Evolutionary conservation across 2,113 vertebrate genomes (phyloP), one percentile per base, ranked within the genome.

Genomic region (Gracilinanus agilis): DNA sequence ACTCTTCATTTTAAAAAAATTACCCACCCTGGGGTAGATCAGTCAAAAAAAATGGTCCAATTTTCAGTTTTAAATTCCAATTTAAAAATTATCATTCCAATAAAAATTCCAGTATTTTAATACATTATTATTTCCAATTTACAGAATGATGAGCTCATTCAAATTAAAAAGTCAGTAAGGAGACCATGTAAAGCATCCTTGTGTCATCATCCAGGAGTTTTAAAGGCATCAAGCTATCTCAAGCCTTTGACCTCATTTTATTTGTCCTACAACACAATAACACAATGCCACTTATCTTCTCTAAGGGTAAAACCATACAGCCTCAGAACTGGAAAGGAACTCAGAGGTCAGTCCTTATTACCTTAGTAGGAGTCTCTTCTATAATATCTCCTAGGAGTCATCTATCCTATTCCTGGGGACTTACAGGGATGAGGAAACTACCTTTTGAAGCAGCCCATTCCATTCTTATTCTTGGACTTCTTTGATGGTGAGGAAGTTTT

Each of bases 211-310:
- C 3, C 29, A 67, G 61, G 61, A 44, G 23, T 53, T 34, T 90
- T 44, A 2, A 0, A 24, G 44, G 4, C 40, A 0, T 29, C 13
- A 1, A 12, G 83, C 3, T 16, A 23, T 53, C 29, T 61, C n/a
- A 44, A 13, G 24, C 7, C 44, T 89, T 54, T 61, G 54, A 16
- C 34, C 90, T 53, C 94, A 58, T 12, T 27, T 90, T 34, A 53
- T 92, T 23, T 55, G 49, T 21, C 56, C n/a, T 24, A 9, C 24
- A 24, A 53, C n/a, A 9, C 1, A 8, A n/a, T n/a, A 24, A 53
- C n/a, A 9, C 1, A 8, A n/a, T n/a, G 9, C 6, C 13, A 24
- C 53, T 90, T 29, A 0, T 44, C 24, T 3, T 5, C 34, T 56
- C 29, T 67, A 19, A 67, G 12, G 34, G 7, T n/a, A 67, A 7